Conservation (phyloP, 1,140 invertebrate species). For the Brachionus angularis region DNA sequence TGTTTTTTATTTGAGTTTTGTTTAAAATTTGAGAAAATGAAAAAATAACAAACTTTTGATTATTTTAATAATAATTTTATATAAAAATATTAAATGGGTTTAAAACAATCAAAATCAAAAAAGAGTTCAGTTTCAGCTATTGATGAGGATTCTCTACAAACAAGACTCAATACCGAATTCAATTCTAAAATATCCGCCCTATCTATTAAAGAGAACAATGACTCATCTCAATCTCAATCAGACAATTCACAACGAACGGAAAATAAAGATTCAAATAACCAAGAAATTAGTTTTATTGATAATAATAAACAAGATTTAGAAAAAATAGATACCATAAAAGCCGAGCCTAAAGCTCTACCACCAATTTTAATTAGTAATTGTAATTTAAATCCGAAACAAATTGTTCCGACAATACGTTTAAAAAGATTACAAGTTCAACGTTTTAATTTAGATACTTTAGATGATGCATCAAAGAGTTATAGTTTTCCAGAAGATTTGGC, state of each 20-base stretch:
- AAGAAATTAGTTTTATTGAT: no score
- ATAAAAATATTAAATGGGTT: slow-evolving; percentile 25
- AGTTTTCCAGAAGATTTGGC: neutral
- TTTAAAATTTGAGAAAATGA: no score
- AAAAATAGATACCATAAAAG: no score
- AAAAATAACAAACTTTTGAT: no score
- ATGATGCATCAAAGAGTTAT: no score
- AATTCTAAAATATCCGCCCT: slow-evolving; percentile 1
- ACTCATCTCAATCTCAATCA: no score
- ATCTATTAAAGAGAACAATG: neutral
- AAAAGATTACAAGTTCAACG: slow-evolving; percentile 12
- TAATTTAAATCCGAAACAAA: neutral
- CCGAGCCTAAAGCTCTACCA: neutral
- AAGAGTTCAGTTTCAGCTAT: slow-evolving; percentile 2
- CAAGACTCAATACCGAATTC: slow-evolving; percentile 12
- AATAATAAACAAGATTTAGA: no score
- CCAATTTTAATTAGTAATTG: neutral
- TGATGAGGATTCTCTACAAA: slow-evolving; percentile 11
- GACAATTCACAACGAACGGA: no score
- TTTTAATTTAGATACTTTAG: no score
- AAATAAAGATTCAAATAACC: no score
- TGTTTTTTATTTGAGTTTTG: no score
- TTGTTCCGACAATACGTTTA: neutral
- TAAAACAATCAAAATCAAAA: slow-evolving; percentile 7
- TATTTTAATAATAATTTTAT: neutral